These are phyloP conservation scores for Podarcis cretensis DNA, from an alignment of 2,113 vertebrate species.

Conservation along the genomic window DNA sequence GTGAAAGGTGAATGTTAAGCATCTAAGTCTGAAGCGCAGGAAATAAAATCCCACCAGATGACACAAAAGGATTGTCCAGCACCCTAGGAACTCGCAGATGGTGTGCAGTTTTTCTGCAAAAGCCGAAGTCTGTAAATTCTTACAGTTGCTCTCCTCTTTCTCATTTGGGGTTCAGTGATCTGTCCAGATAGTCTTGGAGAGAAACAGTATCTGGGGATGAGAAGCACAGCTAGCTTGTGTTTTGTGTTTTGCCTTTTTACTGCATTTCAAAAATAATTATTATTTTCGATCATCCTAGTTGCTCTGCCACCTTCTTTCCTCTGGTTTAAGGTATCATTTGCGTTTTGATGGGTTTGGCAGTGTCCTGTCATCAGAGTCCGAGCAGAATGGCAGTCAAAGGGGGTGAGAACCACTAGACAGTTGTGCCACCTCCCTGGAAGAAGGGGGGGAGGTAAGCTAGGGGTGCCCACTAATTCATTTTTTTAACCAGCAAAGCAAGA, in stretches of 20 bases:
- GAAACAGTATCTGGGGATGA: neutral
- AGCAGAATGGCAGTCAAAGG: constrained; percentile 4
- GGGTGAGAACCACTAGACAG: too few species aligned
- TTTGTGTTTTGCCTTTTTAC: too few species aligned
- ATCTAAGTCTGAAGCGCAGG: too few species aligned
- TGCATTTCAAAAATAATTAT: neutral
- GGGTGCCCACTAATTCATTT: neutral
- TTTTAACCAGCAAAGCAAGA: neutral
- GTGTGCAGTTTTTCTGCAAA: too few species aligned
- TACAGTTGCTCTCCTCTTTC: neutral
- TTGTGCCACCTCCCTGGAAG: neutral
- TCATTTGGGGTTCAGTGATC: neutral
- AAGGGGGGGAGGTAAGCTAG: too few species aligned
- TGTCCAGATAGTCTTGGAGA: accelerated
- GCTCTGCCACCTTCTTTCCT: neutral
- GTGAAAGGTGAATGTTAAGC: too few species aligned
- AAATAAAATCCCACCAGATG: too few species aligned
- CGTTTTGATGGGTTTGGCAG: constrained; percentile 35
- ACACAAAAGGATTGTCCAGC: too few species aligned
- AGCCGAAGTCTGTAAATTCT: too few species aligned
- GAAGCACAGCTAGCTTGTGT: neutral
- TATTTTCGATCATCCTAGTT: neutral
- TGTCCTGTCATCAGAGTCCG: neutral
- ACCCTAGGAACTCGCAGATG: too few species aligned
- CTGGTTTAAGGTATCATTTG: constrained; percentile 20